Evolutionary conservation across 2,113 vertebrate species (phyloP).

Genomic region (Apaloderma vittatum): DNA sequence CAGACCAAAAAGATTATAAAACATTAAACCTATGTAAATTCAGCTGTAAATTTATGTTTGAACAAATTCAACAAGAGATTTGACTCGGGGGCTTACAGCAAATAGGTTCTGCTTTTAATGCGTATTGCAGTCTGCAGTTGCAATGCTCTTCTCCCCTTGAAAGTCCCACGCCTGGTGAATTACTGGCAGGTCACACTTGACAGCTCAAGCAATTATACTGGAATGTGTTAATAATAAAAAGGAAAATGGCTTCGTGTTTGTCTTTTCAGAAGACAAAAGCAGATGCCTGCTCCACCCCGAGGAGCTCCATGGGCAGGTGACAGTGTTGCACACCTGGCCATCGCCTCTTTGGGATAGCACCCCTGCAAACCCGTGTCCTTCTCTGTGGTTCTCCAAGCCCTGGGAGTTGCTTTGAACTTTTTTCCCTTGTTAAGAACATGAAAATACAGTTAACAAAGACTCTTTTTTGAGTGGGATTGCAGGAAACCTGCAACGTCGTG

Average conservation of each 20-base stretch:
- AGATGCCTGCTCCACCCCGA: slow-evolving; percentile 55
- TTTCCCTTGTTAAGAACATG: background rate
- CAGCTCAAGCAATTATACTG: slow-evolving; percentile 73
- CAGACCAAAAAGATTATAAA: slow-evolving; percentile 78
- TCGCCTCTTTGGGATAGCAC: background rate
- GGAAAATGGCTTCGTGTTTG: slow-evolving; percentile 43
- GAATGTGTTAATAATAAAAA: slow-evolving; percentile 77
- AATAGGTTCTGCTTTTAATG: slow-evolving; percentile 61
- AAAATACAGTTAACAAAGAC: slow-evolving; percentile 47
- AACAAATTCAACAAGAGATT: slow-evolving; percentile 80
- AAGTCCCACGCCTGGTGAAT: slow-evolving; percentile 60
- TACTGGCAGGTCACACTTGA: slow-evolving; percentile 78
- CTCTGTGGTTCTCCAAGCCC: background rate
- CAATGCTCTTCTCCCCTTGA: slow-evolving; percentile 43
- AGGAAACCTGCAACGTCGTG: slow-evolving; percentile 58
- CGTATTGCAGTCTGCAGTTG: background rate
- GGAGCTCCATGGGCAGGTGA: background rate
- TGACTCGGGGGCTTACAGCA: slow-evolving; percentile 73
- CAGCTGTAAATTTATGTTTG: slow-evolving; percentile 78
- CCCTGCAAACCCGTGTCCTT: background rate
- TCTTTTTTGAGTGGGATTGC: slow-evolving; percentile 54
- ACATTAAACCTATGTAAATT: slow-evolving; percentile 83
- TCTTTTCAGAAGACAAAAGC: slow-evolving; percentile 67
- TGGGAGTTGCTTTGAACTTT: background rate
- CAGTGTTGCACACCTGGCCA: background rate